A percentile compares a stretch with the other conserved stretches of the same genome.
Evolutionary conservation across 2,888 invertebrate genomes (phyloP).

Genomic region (Drosophila anomelani): DNA sequence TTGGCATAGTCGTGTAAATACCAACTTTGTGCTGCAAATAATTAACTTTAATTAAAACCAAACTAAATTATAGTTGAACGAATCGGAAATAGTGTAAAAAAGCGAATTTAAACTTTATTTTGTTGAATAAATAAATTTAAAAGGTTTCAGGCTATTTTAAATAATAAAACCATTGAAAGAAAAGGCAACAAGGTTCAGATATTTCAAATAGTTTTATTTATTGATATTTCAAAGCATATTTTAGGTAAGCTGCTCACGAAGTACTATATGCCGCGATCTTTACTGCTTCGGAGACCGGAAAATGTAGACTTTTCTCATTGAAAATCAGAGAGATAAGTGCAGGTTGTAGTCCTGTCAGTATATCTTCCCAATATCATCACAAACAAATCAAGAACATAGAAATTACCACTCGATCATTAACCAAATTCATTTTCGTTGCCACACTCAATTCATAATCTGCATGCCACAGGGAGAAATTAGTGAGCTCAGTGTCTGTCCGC

Average conservation of each 20-base stretch:
- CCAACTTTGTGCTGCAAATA: not conserved
- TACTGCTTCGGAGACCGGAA: no score
- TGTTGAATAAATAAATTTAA: not conserved
- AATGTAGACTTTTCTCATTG: no score
- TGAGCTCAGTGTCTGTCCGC: slow-evolving; percentile 19
- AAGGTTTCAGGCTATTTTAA: not conserved
- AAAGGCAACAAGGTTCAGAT: not conserved
- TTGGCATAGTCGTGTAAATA: not conserved
- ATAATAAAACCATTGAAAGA: not conserved
- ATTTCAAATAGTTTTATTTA: not conserved
- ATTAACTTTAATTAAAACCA: not conserved
- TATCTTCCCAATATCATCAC: not conserved
- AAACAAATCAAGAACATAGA: not conserved
- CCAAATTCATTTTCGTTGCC: slow-evolving; percentile 10
- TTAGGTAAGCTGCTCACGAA: not conserved
- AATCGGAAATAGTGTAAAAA: not conserved
- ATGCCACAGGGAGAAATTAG: slow-evolving; percentile 17
- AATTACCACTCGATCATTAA: not conserved
- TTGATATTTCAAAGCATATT: not conserved
- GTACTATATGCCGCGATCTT: no score
- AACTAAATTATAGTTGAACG: not conserved
- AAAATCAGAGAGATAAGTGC: no score
- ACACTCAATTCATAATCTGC: slow-evolving; percentile 20
- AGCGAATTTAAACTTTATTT: not conserved
- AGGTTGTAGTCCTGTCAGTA: not conserved